Evolutionary conservation across 2,888 invertebrate species (phyloP).

Genomic region (Meghimatium bilineatum): DNA sequence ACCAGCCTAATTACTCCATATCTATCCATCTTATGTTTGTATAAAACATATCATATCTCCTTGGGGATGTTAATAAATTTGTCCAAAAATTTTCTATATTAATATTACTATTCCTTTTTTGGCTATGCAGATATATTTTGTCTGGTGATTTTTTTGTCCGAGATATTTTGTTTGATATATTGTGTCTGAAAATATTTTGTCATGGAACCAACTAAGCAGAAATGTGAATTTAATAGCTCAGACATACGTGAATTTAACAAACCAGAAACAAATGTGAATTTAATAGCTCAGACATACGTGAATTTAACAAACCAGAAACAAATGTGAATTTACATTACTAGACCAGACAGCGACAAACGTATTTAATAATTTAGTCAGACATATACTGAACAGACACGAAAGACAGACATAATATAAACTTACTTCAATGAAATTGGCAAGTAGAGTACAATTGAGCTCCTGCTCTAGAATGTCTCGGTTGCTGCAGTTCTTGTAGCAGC

Average conservation of each 20-base stretch:
- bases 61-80: too few relatives aligned
- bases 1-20: too few relatives aligned
- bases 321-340: not conserved
- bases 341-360: not conserved
- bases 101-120: too few relatives aligned
- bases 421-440: conserved; percentile 78
- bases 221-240: too few relatives aligned
- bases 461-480: conserved; percentile 87
- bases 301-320: not conserved
- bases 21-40: too few relatives aligned
- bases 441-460: conserved; percentile 80
- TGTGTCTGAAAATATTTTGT: too few relatives aligned
- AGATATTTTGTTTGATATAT: too few relatives aligned
- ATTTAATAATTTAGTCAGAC: not conserved
- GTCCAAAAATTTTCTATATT: too few relatives aligned
- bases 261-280: not conserved
- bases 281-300: not conserved
- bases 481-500: conserved; percentile 83
- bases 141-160: too few relatives aligned
- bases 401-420: conserved; percentile 40
- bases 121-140: too few relatives aligned
- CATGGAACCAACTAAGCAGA: too few relatives aligned
- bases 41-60: too few relatives aligned
- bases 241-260: not conserved
- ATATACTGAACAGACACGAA: not conserved